Conservation (phyloP, 2,113 vertebrate genomes). For the Ascaphus truei region DNA sequence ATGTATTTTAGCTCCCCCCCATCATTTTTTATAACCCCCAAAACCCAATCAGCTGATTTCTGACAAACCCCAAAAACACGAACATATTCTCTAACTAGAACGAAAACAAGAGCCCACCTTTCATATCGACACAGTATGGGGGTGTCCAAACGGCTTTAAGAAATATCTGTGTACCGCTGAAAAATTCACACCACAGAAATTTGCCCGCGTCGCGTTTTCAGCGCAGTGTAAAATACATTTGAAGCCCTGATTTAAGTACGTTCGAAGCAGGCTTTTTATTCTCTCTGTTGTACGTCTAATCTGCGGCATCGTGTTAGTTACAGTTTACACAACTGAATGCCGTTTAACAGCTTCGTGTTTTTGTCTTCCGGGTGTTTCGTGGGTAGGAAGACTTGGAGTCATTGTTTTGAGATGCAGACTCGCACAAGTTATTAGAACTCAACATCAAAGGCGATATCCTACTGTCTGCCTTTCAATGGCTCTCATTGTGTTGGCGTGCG, state of each 20-base stretch:
- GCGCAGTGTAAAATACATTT: no score
- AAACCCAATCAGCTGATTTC: no score
- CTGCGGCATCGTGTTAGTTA: conserved; percentile 38
- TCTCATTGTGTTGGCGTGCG: conserved; percentile 63
- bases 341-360: conserved; percentile 39
- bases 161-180: no score
- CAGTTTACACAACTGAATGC: conserved; percentile 42
- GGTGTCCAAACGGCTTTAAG: no score
- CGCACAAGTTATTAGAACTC: conserved; percentile 77
- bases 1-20: no score
- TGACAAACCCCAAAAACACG: no score
- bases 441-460: conserved; percentile 70
- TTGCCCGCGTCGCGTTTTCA: no score
- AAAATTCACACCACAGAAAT: no score
- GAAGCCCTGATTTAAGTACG: conserved; percentile 7
- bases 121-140: no score
- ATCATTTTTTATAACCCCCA: no score
- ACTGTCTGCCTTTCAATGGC: conserved; percentile 67
- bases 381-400: conserved; percentile 56
- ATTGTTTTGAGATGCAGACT: conserved; percentile 84
- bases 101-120: no score
- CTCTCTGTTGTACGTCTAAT: conserved; percentile 17
- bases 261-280: conserved; percentile 10
- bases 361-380: background rate
- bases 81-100: no score